A percentile compares a stretch with the other conserved stretches of the same genome.
These are phyloP conservation scores for Beris morrisii DNA, from an alignment of 2,888 invertebrate species.

Conservation along the genomic window DNA sequence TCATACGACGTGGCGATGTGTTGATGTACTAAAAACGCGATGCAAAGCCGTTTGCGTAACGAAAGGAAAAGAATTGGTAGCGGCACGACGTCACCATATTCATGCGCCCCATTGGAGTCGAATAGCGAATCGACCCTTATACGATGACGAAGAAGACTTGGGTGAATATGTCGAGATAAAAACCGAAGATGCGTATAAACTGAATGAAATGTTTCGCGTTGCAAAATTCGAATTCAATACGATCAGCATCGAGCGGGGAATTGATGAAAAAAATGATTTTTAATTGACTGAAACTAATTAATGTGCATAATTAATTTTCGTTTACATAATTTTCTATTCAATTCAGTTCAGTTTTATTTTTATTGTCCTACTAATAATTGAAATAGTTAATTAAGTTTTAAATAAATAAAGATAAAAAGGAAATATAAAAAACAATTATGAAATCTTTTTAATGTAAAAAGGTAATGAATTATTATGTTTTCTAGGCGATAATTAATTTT, in stretches of 20 bases:
- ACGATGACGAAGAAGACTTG: slow-evolving; percentile 52
- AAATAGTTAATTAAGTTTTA: too few species aligned
- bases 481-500: too few species aligned
- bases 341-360: too few species aligned
- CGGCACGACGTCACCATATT: slow-evolving; percentile 51
- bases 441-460: too few species aligned
- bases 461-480: too few species aligned
- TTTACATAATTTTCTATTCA: neutral
- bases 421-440: too few species aligned
- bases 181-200: slow-evolving; percentile 48
- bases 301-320: neutral
- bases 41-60: slow-evolving; percentile 57
- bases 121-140: slow-evolving; percentile 53
- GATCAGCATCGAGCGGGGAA: slow-evolving; percentile 44
- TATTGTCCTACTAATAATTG: too few species aligned
- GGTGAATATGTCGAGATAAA: slow-evolving; percentile 54
- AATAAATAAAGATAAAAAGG: too few species aligned
- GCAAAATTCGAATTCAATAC: slow-evolving; percentile 40
- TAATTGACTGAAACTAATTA: neutral
- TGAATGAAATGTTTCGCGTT: slow-evolving; percentile 45
- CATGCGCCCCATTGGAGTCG: slow-evolving; percentile 50
- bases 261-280: slow-evolving; percentile 1
- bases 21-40: slow-evolving; percentile 53
- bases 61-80: slow-evolving; percentile 49
- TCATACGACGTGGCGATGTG: slow-evolving; percentile 56